Evolutionary conservation across 2,888 invertebrate species (phyloP).

Genomic region (Anticlea derivata): DNA sequence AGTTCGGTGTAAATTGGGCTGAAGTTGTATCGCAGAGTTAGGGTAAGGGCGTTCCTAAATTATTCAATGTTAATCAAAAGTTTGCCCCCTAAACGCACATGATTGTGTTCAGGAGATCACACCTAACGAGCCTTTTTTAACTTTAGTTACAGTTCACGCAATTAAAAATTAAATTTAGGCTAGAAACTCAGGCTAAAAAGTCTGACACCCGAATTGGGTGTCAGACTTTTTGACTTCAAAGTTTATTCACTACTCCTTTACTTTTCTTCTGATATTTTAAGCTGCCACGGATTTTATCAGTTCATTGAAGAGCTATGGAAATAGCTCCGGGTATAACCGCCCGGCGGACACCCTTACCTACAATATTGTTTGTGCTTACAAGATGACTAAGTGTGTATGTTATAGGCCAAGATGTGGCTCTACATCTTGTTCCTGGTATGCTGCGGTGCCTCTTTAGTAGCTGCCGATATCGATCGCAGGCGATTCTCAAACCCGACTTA

Average conservation of each 20-base stretch:
- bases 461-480: slow-evolving; percentile 64
- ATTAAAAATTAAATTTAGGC: too few species aligned
- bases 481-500: slow-evolving; percentile 85
- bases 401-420: slow-evolving; percentile 45
- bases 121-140: neutral
- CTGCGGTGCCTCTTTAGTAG: slow-evolving; percentile 37
- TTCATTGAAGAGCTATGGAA: too few species aligned
- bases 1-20: neutral
- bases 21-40: slow-evolving; percentile 14
- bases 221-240: too few species aligned
- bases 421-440: slow-evolving; percentile 38
- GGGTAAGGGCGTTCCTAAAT: slow-evolving; percentile 46
- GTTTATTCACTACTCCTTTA: too few species aligned
- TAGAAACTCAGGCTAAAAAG: too few species aligned
- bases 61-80: slow-evolving; percentile 55
- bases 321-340: too few species aligned
- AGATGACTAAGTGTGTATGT: neutral
- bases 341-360: too few species aligned
- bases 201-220: too few species aligned
- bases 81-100: slow-evolving; percentile 42
- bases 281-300: too few species aligned
- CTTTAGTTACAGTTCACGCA: too few species aligned
- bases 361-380: too few species aligned
- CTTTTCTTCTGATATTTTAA: too few species aligned
- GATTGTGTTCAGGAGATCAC: slow-evolving; percentile 8